Conservation (phyloP, 2,113 vertebrate genomes). For the Urocitellus parryii region DNA sequence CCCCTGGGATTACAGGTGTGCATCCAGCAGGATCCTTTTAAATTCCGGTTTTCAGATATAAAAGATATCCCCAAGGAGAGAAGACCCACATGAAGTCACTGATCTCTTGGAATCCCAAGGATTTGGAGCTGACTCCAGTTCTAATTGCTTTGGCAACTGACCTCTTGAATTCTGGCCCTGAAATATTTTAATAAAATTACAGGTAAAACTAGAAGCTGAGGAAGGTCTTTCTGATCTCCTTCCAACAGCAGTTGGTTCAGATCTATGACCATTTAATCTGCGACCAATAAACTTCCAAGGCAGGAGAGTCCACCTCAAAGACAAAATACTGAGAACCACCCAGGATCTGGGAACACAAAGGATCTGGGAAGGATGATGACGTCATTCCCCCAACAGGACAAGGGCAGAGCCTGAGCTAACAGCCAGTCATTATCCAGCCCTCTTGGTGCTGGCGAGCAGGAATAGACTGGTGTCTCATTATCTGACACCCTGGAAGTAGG, state of each 20-base stretch:
- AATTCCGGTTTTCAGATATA: neutral
- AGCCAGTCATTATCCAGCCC: neutral
- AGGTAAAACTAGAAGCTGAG: neutral
- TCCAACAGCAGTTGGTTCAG: neutral
- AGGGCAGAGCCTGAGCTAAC: neutral
- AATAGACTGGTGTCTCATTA: neutral
- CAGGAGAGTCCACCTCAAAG: neutral
- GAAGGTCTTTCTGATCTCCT: neutral
- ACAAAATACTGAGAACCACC: neutral
- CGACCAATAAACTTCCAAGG: neutral
- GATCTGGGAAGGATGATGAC: too few species aligned
- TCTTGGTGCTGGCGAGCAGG: neutral
- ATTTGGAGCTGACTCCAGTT: neutral
- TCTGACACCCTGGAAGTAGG: neutral
- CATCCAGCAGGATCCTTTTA: neutral
- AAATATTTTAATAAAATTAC: constrained; percentile 16
- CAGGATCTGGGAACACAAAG: neutral
- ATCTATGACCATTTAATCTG: neutral
- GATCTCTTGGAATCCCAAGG: neutral
- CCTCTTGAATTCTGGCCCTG: neutral
- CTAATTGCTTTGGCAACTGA: neutral
- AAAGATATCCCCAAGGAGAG: neutral
- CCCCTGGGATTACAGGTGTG: too few species aligned
- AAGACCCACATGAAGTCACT: neutral
- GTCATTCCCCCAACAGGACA: fast-evolving